phyloP scores from a whole-genome alignment of 2,113 vertebrate species.

The Tyrannus savana region DNA sequence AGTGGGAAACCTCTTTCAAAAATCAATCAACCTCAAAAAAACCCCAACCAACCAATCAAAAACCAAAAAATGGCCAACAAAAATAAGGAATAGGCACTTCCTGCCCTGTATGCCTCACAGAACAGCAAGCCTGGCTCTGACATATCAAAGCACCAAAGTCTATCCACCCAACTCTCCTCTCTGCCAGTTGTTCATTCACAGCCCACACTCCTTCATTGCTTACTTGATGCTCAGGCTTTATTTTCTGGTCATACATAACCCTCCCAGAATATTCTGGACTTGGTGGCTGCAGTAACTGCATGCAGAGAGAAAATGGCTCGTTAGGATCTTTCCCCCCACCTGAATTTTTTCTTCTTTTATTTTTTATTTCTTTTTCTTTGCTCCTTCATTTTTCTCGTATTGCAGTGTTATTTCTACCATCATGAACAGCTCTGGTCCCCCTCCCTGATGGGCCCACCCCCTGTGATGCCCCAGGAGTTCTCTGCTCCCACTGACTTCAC shows the following conservation, averaged over 20 bases:
- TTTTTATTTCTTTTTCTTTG: no score
- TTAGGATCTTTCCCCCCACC: background rate
- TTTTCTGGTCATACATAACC: background rate
- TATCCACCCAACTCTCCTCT: background rate
- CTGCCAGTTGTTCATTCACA: background rate
- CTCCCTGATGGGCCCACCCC: background rate
- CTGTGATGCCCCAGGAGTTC: background rate
- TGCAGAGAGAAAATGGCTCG: background rate
- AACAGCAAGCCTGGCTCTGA: background rate
- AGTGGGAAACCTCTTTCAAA: background rate
- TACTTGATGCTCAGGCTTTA: background rate
- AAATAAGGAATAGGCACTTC: background rate
- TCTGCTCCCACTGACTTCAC: background rate
- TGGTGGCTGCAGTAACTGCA: background rate
- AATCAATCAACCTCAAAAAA: background rate
- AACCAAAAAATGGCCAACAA: background rate
- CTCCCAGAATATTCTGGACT: background rate
- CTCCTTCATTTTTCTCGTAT: background rate
- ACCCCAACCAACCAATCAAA: no score
- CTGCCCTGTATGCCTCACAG: background rate
- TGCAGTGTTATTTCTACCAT: background rate
- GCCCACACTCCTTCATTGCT: background rate
- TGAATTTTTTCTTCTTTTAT: fast-evolving
- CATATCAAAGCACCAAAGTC: background rate
- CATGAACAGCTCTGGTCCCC: background rate